These are phyloP conservation scores for Psococerastis gibbosa DNA, from an alignment of 2,888 invertebrate genomes.

Conservation along the genomic window DNA sequence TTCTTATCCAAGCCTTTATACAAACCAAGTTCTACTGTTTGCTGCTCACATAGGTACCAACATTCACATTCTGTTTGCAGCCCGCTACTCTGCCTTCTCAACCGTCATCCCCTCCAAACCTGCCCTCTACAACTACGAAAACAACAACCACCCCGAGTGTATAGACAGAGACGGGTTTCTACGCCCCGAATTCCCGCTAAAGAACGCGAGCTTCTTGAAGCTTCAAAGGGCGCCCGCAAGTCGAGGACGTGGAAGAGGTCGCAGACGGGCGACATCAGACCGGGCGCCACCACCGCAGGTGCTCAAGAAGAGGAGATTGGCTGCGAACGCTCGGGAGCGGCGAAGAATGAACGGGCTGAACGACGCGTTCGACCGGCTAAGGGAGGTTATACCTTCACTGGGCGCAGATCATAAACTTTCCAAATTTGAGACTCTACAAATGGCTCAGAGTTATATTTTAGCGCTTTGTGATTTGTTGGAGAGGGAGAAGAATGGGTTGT, in stretches of 20 bases:
- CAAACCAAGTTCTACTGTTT: too few relatives aligned
- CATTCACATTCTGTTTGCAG: too few relatives aligned
- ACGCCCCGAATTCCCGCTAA: slow-evolving; percentile 6
- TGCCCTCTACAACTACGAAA: slow-evolving; percentile 1
- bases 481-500: slow-evolving; percentile 18
- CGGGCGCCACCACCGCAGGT: slow-evolving; percentile 22
- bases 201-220: slow-evolving; percentile 6
- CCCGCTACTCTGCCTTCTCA: neutral
- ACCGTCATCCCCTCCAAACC: neutral
- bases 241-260: slow-evolving; percentile 1
- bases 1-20: too few relatives aligned
- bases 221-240: neutral
- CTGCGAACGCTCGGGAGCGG: slow-evolving; percentile 55
- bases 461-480: slow-evolving; percentile 46
- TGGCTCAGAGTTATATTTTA: slow-evolving; percentile 58
- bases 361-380: slow-evolving; percentile 49
- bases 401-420: slow-evolving; percentile 52
- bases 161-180: neutral
- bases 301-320: slow-evolving; percentile 39
- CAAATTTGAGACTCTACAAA: slow-evolving; percentile 59
- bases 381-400: slow-evolving; percentile 50
- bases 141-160: slow-evolving; percentile 1
- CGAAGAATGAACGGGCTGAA: slow-evolving; percentile 58
- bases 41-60: too few relatives aligned
- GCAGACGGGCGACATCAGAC: neutral